Evolutionary conservation across 2,113 vertebrate species (phyloP).

Genomic region (Chionomys nivalis): DNA sequence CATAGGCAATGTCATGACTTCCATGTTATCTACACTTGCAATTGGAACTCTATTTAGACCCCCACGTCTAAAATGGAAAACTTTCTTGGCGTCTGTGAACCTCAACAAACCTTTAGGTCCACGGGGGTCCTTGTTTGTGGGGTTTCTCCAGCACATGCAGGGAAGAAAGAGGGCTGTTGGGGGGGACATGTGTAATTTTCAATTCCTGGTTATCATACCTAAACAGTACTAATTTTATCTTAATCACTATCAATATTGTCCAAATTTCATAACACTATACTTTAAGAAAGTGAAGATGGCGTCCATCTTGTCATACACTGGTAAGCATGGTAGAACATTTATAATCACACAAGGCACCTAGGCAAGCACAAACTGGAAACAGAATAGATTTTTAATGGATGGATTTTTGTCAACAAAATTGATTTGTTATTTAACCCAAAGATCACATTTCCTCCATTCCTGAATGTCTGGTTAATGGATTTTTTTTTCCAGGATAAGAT

Average conservation of each 20-base stretch:
- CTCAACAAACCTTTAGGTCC: neutral
- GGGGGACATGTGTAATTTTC: neutral
- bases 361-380: neutral
- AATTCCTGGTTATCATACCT: neutral
- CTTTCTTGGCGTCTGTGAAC: neutral
- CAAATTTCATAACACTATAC: neutral
- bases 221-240: neutral
- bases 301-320: neutral
- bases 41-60: neutral
- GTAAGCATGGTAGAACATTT: neutral
- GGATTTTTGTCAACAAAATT: neutral
- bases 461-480: neutral
- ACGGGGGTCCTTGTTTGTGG: neutral
- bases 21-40: neutral
- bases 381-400: neutral
- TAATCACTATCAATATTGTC: neutral
- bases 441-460: neutral
- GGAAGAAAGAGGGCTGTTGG: neutral
- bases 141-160: neutral
- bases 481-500: neutral
- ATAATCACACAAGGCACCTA: neutral
- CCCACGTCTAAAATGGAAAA: neutral
- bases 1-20: neutral
- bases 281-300: neutral
- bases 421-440: neutral